Evolutionary conservation across 2,888 invertebrate genomes (phyloP).

Genomic region (Limnephilus rhombicus): DNA sequence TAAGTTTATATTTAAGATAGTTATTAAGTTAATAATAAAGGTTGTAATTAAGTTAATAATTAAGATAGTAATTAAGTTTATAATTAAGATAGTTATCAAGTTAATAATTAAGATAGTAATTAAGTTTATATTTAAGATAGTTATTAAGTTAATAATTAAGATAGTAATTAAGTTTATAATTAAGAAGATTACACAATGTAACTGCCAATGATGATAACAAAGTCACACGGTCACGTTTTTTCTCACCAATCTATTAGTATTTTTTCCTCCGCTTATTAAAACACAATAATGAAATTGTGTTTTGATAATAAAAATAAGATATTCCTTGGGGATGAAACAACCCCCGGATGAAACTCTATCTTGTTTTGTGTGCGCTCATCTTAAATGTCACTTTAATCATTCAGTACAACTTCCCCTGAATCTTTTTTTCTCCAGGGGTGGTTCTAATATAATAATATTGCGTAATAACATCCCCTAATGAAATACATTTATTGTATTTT

Average conservation of each 20-base stretch:
- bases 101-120: too few relatives aligned
- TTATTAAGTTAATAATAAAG: too few relatives aligned
- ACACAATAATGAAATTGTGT: background rate
- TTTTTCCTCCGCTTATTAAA: background rate
- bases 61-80: too few relatives aligned
- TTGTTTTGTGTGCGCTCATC: background rate
- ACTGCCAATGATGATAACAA: background rate
- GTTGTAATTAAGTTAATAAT: too few relatives aligned
- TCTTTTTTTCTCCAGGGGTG: background rate
- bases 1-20: too few relatives aligned
- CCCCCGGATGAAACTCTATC: background rate
- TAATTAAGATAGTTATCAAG: too few relatives aligned
- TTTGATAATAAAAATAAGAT: background rate
- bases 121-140: too few relatives aligned
- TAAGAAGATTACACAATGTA: too few relatives aligned
- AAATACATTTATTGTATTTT: background rate
- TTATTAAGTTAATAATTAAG: too few relatives aligned
- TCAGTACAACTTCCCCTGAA: background rate
- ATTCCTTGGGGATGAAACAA: conserved; percentile 1
- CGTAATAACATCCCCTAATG: background rate
- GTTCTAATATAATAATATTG: background rate
- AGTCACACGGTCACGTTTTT: background rate
- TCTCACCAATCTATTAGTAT: background rate
- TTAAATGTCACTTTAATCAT: background rate
- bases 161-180: too few relatives aligned